Percentiles rank a stretch among this genome's conserved stretches.
These are phyloP conservation scores for Hephaestus fuliginosus DNA, from an alignment of 2,797 vertebrate species.

Conservation along the genomic window DNA sequence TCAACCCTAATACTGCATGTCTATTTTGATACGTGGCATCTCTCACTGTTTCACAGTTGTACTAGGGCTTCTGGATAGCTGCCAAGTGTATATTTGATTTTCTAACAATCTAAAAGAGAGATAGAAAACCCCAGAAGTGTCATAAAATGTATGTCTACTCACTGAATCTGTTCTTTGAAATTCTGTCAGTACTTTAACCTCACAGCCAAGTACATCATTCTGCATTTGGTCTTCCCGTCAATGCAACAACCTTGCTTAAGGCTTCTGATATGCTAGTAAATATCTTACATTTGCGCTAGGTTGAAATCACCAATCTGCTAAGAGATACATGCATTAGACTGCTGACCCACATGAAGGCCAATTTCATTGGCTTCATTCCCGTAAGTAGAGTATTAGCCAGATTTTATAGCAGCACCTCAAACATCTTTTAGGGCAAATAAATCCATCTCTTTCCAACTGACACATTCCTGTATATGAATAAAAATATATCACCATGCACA, in stretches of 20 bases:
- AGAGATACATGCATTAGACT: neutral
- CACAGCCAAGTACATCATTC: conserved; percentile 6
- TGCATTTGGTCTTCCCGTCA: conserved; percentile 14
- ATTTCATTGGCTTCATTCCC: neutral
- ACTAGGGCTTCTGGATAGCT: conserved; percentile 33
- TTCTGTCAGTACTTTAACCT: conserved; percentile 3
- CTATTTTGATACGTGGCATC: conserved; percentile 19
- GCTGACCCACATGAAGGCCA: conserved; percentile 8
- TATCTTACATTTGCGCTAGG: conserved; percentile 8
- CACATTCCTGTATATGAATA: neutral
- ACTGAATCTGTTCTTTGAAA: conserved; percentile 17
- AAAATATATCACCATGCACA: neutral
- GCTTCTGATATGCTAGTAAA: conserved; percentile 20
- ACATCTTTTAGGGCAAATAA: neutral
- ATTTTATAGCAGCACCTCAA: conserved; percentile 6
- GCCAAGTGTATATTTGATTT: conserved; percentile 59
- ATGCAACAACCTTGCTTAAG: conserved; percentile 23
- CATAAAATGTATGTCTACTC: neutral
- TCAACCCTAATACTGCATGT: conserved; percentile 14
- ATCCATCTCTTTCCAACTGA: neutral
- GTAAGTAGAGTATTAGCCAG: neutral
- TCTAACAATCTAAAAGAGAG: conserved; percentile 46
- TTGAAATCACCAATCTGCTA: conserved; percentile 1
- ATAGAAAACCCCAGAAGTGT: conserved; percentile 21
- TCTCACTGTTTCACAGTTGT: conserved; percentile 31